These are phyloP conservation scores for Lycodopsis pacificus DNA, from an alignment of 2,797 vertebrate genomes.

Conservation along the genomic window DNA sequence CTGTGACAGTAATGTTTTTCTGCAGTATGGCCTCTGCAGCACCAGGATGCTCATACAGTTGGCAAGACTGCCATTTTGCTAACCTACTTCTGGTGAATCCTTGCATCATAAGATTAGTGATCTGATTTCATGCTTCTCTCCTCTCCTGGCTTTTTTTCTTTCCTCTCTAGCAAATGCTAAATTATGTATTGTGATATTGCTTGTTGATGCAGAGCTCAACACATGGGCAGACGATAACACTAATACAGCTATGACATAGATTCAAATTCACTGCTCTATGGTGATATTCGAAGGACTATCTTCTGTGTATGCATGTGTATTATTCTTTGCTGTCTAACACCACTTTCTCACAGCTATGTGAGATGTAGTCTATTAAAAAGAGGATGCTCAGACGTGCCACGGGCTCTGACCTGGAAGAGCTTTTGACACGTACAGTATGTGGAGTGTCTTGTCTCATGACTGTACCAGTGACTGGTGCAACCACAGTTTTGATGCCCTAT, in stretches of 20 bases:
- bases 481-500: constrained; percentile 30
- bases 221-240: constrained; percentile 24
- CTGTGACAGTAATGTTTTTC: constrained; percentile 25
- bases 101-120: constrained; percentile 63
- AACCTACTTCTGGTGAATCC: constrained; percentile 56
- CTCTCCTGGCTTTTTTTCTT: constrained; percentile 5
- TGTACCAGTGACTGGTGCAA: constrained; percentile 34
- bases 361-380: constrained; percentile 30
- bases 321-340: constrained; percentile 10
- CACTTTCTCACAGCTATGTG: constrained; percentile 3
- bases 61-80: constrained; percentile 44
- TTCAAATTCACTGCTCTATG: constrained; percentile 25
- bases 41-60: constrained; percentile 41
- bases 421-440: constrained; percentile 46
- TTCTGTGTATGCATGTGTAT: neutral
- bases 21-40: constrained; percentile 15
- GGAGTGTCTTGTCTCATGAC: constrained; percentile 39
- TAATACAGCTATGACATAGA: constrained; percentile 27
- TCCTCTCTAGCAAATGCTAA: constrained; percentile 43
- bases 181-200: constrained; percentile 59
- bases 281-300: constrained; percentile 10
- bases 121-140: constrained; percentile 60
- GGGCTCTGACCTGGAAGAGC: constrained; percentile 40
- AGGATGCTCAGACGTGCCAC: constrained; percentile 12
- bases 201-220: constrained; percentile 49